A percentile compares a stretch with the other conserved stretches of the same genome.
Conservation (phyloP, 2,797 vertebrate species). For the Cossypha heuglini region DNA sequence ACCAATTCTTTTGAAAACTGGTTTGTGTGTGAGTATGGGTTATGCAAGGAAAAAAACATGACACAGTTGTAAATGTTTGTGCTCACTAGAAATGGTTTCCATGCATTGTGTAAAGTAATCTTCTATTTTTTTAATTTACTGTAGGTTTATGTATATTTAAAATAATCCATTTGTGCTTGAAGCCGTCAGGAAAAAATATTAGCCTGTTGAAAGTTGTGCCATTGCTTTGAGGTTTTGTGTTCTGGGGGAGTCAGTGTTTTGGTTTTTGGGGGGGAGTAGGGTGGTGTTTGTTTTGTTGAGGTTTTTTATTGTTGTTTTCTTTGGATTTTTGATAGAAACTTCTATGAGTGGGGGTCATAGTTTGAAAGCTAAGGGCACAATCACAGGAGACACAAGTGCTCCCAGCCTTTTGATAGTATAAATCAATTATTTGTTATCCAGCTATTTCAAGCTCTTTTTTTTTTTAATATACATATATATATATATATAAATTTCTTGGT, state of each 20-base stretch:
- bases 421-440: conserved; percentile 43
- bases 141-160: conserved; percentile 62
- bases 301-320: not conserved
- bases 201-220: conserved; percentile 10
- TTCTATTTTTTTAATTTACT: conserved; percentile 64
- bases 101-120: conserved; percentile 57
- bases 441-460: conserved; percentile 55
- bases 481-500: not conserved
- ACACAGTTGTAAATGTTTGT: conserved; percentile 57
- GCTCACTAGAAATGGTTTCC: conserved; percentile 38
- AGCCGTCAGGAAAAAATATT: conserved; percentile 3
- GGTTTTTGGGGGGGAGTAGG: not conserved
- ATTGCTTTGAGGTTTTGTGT: conserved; percentile 1
- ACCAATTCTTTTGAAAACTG: conserved; percentile 51
- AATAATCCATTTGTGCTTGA: conserved; percentile 35
- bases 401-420: conserved; percentile 27
- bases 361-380: conserved; percentile 36
- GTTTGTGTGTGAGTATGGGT: conserved; percentile 60
- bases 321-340: conserved; percentile 9
- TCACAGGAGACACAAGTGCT: not conserved
- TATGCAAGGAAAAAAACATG: conserved; percentile 42
- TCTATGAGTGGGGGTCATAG: not conserved
- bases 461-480: not conserved
- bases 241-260: not conserved
- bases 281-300: not conserved